A percentile compares a stretch with the other conserved stretches of the same genome.
Evolutionary conservation across 1,140 invertebrate species (phyloP).

Genomic region (Eriosoma lanigerum): DNA sequence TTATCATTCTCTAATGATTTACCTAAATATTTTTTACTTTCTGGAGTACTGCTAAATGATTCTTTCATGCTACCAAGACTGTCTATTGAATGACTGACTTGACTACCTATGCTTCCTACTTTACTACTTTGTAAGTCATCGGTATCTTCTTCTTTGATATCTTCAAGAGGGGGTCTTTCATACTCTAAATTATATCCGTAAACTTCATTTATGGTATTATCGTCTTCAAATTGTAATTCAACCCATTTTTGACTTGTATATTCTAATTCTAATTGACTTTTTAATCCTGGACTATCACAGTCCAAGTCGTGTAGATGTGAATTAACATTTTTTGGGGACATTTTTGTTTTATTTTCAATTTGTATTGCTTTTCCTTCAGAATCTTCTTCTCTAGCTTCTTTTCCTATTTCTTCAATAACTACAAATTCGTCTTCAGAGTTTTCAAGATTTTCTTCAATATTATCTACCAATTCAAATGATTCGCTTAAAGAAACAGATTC

Average conservation of each 20-base stretch:
- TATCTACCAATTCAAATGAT: conserved; percentile 83
- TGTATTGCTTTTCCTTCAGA: conserved; percentile 76
- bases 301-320: conserved; percentile 62
- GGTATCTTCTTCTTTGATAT: conserved; percentile 87
- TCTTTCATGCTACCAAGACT: conserved; percentile 74
- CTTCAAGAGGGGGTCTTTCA: conserved; percentile 77
- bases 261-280: conserved; percentile 62
- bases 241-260: conserved; percentile 79
- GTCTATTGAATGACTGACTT: conserved; percentile 73
- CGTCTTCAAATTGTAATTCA: conserved; percentile 79
- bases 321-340: conserved; percentile 63
- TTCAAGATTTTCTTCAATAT: conserved; percentile 62
- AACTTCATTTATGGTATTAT: conserved; percentile 66
- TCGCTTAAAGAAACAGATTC: conserved; percentile 63
- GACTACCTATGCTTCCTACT: conserved; percentile 77
- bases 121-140: conserved; percentile 79
- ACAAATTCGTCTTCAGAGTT: conserved; percentile 84
- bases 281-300: conserved; percentile 53
- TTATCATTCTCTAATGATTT: conserved; percentile 84
- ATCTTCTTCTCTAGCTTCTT: conserved; percentile 77
- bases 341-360: conserved; percentile 62
- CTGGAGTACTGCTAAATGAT: conserved; percentile 79
- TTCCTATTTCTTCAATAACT: conserved; percentile 81
- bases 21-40: conserved; percentile 76
- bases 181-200: conserved; percentile 72